Percentiles rank a stretch among this genome's conserved stretches.
phyloP scores from a whole-genome alignment of 2,888 invertebrate genomes.

The Cheilosia grossa region DNA sequence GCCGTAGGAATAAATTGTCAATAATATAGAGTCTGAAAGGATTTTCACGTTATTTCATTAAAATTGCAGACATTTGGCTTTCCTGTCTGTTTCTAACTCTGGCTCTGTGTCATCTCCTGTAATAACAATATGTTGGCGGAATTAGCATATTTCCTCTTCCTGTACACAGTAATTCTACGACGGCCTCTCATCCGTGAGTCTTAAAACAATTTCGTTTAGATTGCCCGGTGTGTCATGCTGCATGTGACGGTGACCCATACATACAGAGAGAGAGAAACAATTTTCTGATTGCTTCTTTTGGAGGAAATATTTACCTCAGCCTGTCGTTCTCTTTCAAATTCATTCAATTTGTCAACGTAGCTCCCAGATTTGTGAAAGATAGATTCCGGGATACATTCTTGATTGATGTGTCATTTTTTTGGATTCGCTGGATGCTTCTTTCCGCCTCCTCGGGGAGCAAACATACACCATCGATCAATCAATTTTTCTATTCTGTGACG shows the following conservation, averaged over 20 bases:
- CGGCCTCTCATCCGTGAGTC: background rate
- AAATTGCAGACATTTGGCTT: conserved; percentile 59
- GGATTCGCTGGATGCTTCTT: conserved; percentile 22
- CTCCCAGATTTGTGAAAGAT: conserved; percentile 60
- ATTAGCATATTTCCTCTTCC: conserved; percentile 54
- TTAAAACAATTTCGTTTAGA: conserved; percentile 22
- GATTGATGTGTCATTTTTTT: conserved; percentile 61
- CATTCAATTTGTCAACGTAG: conserved; percentile 70
- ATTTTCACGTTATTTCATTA: conserved; percentile 64
- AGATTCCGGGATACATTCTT: conserved; percentile 56
- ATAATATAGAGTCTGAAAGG: conserved; percentile 62
- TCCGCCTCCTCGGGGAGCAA: conserved; percentile 30
- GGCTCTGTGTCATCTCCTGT: conserved; percentile 24
- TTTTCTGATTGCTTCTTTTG: conserved; percentile 35
- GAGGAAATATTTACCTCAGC: conserved; percentile 17
- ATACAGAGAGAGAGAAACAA: background rate
- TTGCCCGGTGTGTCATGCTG: conserved; percentile 2
- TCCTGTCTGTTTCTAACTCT: conserved; percentile 34
- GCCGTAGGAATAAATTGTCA: conserved; percentile 56
- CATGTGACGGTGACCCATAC: background rate
- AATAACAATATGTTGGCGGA: conserved; percentile 42
- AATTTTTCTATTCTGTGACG: conserved; percentile 53
- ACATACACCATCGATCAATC: conserved; percentile 63
- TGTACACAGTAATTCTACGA: conserved; percentile 1
- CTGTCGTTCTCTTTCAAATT: conserved; percentile 44